Conservation (phyloP, 2,797 vertebrate species). For the Malacoctenus gilli region DNA sequence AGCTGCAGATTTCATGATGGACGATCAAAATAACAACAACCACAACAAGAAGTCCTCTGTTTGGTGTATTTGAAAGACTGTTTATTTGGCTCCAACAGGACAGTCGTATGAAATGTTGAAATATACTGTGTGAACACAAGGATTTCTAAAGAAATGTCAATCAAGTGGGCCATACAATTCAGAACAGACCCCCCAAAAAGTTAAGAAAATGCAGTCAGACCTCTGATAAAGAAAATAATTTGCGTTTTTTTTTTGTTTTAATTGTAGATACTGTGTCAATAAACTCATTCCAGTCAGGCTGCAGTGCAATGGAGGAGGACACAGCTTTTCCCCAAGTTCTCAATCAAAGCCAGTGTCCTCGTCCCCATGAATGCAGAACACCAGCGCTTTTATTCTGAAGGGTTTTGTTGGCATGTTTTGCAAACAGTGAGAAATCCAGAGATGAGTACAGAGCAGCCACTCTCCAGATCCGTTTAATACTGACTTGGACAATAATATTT, state of each 20-base stretch:
- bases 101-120: slow-evolving; percentile 75
- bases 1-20: no score
- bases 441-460: background rate
- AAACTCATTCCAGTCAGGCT: slow-evolving; percentile 31
- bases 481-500: slow-evolving; percentile 32
- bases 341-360: no score
- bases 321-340: slow-evolving; percentile 8
- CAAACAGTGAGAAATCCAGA: background rate
- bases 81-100: slow-evolving; percentile 84
- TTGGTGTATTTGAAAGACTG: slow-evolving; percentile 71
- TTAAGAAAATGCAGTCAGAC: slow-evolving; percentile 13
- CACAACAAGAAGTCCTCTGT: background rate
- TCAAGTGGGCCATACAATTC: slow-evolving; percentile 55
- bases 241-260: slow-evolving; percentile 20
- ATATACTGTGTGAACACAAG: slow-evolving; percentile 62
- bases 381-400: background rate
- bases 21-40: no score
- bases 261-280: slow-evolving; percentile 12
- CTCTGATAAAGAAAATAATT: slow-evolving; percentile 15
- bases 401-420: slow-evolving; percentile 1
- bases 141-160: slow-evolving; percentile 66
- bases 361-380: no score
- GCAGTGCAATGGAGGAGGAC: slow-evolving; percentile 2
- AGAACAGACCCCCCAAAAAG: slow-evolving; percentile 38
- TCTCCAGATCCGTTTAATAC: slow-evolving; percentile 29